Evolutionary conservation across 2,113 vertebrate species (phyloP).

Genomic region (Eurypyga helias): DNA sequence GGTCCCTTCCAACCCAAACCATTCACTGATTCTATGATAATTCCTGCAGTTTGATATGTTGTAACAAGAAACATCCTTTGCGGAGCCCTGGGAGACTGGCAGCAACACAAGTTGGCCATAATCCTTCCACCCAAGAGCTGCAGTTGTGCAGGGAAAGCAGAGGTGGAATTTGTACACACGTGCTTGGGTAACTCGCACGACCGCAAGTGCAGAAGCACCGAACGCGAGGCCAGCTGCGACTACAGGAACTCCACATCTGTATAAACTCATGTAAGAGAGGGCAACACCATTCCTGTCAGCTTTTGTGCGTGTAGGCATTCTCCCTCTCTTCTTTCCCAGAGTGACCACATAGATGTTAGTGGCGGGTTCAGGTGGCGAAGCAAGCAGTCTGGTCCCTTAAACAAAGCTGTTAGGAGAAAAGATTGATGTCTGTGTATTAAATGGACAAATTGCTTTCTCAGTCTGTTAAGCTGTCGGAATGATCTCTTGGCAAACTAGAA

Average conservation of each 20-base stretch:
- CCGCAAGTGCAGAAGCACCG: not conserved
- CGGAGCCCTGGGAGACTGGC: not conserved
- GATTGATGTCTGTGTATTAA: slow-evolving; percentile 1
- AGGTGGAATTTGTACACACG: not conserved
- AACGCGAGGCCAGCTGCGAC: not conserved
- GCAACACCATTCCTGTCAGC: not conserved
- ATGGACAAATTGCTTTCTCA: not conserved
- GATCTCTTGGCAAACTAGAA: slow-evolving; percentile 4
- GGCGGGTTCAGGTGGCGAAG: not conserved
- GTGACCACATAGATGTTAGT: rapidly evolving
- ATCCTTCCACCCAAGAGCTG: not conserved
- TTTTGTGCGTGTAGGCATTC: not conserved
- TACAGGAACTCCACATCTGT: not conserved
- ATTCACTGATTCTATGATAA: too few relatives aligned
- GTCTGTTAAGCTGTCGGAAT: not conserved
- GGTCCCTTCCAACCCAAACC: too few relatives aligned
- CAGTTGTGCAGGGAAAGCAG: not conserved
- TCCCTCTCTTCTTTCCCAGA: not conserved
- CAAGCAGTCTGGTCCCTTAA: not conserved
- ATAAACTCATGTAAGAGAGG: not conserved
- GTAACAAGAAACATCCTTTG: not conserved
- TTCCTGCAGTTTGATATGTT: not conserved
- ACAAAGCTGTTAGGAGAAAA: not conserved
- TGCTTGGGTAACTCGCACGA: rapidly evolving
- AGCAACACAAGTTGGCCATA: rapidly evolving